Conservation (phyloP, 2,888 invertebrate genomes). For the Leptopilina myrica region DNA sequence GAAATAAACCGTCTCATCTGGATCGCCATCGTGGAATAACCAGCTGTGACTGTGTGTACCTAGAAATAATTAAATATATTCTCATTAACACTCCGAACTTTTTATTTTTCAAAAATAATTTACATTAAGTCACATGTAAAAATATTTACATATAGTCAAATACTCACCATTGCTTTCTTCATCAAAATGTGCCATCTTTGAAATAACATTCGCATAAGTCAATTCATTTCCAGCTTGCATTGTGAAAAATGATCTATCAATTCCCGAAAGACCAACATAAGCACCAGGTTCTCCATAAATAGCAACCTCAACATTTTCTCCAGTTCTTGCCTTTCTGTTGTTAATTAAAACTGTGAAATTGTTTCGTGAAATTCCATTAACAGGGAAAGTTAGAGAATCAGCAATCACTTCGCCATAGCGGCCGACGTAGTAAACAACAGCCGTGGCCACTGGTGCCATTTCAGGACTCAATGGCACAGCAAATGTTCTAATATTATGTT, state of each 20-base stretch:
- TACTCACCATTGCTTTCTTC: slow-evolving; percentile 86
- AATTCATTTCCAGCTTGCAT: slow-evolving; percentile 96
- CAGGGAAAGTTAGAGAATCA: slow-evolving; percentile 97
- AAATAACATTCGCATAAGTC: slow-evolving; percentile 90
- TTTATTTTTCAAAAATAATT: too few species aligned
- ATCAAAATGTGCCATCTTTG: slow-evolving; percentile 92
- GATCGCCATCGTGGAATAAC: slow-evolving; percentile 90
- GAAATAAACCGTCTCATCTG: slow-evolving; percentile 90
- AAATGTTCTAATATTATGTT: slow-evolving; percentile 86
- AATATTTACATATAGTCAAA: background rate
- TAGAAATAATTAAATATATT: background rate
- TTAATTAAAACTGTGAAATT: slow-evolving; percentile 93
- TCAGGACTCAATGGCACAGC: slow-evolving; percentile 89
- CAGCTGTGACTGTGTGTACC: slow-evolving; percentile 87
- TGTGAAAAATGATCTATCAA: slow-evolving; percentile 92
- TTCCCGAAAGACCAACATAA: slow-evolving; percentile 93
- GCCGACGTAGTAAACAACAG: slow-evolving; percentile 92
- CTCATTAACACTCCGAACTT: background rate
- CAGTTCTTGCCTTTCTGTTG: slow-evolving; percentile 94
- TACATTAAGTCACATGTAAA: too few species aligned
- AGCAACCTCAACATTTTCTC: slow-evolving; percentile 94
- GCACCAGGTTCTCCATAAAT: slow-evolving; percentile 96
- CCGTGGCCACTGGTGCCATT: slow-evolving; percentile 95
- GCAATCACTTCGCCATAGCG: slow-evolving; percentile 91
- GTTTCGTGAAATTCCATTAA: slow-evolving; percentile 95